Conservation (phyloP, 2,797 vertebrate species). For the Heteromormyrus szaboi region DNA sequence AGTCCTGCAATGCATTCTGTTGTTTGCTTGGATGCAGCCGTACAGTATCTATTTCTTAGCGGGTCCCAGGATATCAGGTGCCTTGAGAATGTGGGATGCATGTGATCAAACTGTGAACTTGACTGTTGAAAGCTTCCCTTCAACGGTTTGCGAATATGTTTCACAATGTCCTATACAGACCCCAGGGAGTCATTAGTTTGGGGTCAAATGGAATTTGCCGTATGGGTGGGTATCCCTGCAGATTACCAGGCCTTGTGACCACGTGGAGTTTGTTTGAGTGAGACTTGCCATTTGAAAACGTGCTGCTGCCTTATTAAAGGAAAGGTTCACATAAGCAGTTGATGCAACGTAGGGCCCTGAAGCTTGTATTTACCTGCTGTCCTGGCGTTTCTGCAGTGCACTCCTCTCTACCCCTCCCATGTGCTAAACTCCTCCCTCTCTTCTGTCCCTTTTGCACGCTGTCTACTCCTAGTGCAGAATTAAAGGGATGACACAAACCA, state of each 20-base stretch:
- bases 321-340: not conserved
- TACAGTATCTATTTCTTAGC: not conserved
- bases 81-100: not conserved
- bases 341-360: too few relatives aligned
- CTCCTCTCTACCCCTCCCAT: constrained; percentile 31
- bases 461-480: constrained; percentile 90
- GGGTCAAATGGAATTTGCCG: not conserved
- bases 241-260: not conserved
- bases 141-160: not conserved
- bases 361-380: constrained; percentile 9
- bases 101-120: not conserved
- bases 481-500: constrained; percentile 82
- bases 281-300: not conserved
- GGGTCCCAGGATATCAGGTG: not conserved
- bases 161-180: not conserved
- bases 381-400: constrained; percentile 15
- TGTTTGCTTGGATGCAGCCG: not conserved
- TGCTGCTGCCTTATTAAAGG: not conserved
- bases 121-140: not conserved
- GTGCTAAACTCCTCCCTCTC: constrained; percentile 66
- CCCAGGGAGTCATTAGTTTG: not conserved
- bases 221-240: not conserved
- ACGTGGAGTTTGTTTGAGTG: not conserved
- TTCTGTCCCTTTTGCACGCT: constrained; percentile 76
- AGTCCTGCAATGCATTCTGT: not conserved